Evolutionary conservation across 2,113 vertebrate genomes (phyloP).

Genomic region (Cololabis saira): DNA sequence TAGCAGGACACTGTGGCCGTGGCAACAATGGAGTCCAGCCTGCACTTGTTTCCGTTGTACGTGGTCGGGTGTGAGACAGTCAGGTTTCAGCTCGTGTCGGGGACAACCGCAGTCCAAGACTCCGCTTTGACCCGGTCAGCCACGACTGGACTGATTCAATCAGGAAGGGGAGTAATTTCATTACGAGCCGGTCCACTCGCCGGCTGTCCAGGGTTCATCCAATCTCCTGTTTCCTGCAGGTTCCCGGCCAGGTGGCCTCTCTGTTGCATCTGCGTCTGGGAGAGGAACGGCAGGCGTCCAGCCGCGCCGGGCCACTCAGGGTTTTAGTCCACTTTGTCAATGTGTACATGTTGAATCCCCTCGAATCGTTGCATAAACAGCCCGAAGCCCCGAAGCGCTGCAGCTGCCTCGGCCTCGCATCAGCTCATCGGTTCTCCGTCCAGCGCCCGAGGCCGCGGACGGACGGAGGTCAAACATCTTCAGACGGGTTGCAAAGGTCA

Average conservation of each 20-base stretch:
- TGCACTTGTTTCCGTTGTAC: slow-evolving; percentile 9
- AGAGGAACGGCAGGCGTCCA: slow-evolving; percentile 60
- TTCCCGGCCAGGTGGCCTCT: slow-evolving; percentile 14
- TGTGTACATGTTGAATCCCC: slow-evolving; percentile 20
- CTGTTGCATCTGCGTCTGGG: too few relatives aligned
- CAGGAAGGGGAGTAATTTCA: slow-evolving; percentile 73
- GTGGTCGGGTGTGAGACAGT: slow-evolving; percentile 9
- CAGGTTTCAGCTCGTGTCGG: slow-evolving; percentile 18
- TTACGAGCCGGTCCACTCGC: slow-evolving; percentile 61
- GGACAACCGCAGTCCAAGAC: slow-evolving; percentile 38
- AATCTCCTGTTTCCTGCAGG: slow-evolving; percentile 54
- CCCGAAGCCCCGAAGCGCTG: slow-evolving; percentile 20
- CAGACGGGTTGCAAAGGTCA: slow-evolving; percentile 13
- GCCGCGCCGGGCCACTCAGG: slow-evolving; percentile 27
- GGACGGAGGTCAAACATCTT: slow-evolving; percentile 45
- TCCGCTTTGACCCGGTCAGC: slow-evolving; percentile 42
- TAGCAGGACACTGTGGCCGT: slow-evolving; percentile 13
- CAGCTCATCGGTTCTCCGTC: slow-evolving; percentile 3
- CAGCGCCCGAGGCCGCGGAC: slow-evolving; percentile 30
- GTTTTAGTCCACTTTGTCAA: slow-evolving; percentile 35
- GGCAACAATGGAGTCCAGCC: not conserved
- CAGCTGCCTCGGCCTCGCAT: slow-evolving; percentile 30
- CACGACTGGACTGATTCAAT: slow-evolving; percentile 67
- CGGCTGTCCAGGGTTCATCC: slow-evolving; percentile 56
- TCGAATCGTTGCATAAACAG: slow-evolving; percentile 36